These are phyloP conservation scores for Microtus ochrogaster DNA, from an alignment of 2,113 vertebrate species.

Conservation along the genomic window DNA sequence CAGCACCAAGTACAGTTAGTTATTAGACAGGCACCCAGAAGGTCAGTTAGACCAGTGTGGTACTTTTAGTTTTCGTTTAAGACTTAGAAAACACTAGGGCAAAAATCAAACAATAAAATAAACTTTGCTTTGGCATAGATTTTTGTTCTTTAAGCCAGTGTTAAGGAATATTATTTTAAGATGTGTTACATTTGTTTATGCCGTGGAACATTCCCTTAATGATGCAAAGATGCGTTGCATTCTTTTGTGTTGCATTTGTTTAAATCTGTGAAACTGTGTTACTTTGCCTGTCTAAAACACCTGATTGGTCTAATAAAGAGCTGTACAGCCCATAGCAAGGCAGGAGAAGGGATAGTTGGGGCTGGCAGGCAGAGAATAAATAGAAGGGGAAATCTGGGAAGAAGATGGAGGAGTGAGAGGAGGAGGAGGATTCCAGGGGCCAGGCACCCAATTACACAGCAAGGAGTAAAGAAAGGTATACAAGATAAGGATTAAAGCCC, in stretches of 20 bases:
- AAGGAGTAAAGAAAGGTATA: not conserved
- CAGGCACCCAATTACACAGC: not conserved
- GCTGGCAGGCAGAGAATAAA: not conserved
- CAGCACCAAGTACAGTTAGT: not conserved
- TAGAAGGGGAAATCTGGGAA: not conserved
- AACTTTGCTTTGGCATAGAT: not conserved
- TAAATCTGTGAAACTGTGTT: not conserved
- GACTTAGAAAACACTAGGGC: not conserved
- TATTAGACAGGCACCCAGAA: not conserved
- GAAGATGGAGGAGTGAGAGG: not conserved
- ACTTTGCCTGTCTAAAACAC: not conserved
- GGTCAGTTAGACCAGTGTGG: not conserved
- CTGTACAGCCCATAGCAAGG: not conserved
- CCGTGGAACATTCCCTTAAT: not conserved
- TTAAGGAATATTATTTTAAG: not conserved
- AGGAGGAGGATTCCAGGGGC: not conserved
- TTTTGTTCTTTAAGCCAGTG: not conserved
- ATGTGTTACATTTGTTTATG: not conserved
- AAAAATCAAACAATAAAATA: not conserved
- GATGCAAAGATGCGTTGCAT: not conserved
- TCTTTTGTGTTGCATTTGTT: not conserved
- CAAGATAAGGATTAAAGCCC: not conserved
- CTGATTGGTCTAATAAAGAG: not conserved
- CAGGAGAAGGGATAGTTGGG: not conserved
- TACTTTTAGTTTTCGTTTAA: not conserved